These are phyloP conservation scores for Aphidius ervi DNA, from an alignment of 1,140 invertebrate species.

Conservation along the genomic window DNA sequence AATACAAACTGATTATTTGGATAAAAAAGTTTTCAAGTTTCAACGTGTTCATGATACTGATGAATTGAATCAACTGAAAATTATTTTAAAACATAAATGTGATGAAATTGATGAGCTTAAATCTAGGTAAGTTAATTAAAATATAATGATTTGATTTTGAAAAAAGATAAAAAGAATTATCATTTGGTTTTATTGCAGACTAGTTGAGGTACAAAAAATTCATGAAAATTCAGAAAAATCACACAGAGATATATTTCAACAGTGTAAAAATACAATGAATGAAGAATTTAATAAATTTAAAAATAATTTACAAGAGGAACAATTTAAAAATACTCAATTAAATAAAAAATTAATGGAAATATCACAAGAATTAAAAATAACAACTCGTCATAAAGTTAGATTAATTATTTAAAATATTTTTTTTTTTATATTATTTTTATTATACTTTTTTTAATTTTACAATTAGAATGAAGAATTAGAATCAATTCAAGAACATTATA, in stretches of 20 bases:
- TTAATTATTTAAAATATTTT: not conserved
- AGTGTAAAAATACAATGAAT: constrained; percentile 28
- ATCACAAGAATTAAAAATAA: constrained; percentile 26
- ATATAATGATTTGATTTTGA: constrained; percentile 10
- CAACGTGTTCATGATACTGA: constrained; percentile 16
- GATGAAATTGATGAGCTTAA: constrained; percentile 31
- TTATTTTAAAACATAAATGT: constrained; percentile 29
- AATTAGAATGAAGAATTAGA: constrained; percentile 25
- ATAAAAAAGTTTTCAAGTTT: constrained; percentile 26
- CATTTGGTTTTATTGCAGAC: constrained; percentile 20
- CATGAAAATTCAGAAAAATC: constrained; percentile 28
- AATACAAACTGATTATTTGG: constrained; percentile 31
- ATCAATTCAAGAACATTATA: constrained; percentile 22
- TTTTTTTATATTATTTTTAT: not conserved
- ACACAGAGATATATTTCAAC: constrained; percentile 29
- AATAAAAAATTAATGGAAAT: constrained; percentile 23
- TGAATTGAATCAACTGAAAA: constrained; percentile 21
- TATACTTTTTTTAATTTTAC: not conserved
- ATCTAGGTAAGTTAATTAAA: constrained; percentile 29
- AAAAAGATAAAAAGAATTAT: not conserved
- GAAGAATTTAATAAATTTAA: constrained; percentile 32
- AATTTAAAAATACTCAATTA: constrained; percentile 26
- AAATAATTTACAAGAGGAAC: constrained; percentile 24
- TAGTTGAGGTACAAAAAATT: constrained; percentile 29
- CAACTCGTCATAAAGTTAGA: constrained; percentile 29